Evolutionary conservation across 2,888 invertebrate species (phyloP), one percentile per base, ranked within the genome.

Genomic region (Folsomia candida): DNA sequence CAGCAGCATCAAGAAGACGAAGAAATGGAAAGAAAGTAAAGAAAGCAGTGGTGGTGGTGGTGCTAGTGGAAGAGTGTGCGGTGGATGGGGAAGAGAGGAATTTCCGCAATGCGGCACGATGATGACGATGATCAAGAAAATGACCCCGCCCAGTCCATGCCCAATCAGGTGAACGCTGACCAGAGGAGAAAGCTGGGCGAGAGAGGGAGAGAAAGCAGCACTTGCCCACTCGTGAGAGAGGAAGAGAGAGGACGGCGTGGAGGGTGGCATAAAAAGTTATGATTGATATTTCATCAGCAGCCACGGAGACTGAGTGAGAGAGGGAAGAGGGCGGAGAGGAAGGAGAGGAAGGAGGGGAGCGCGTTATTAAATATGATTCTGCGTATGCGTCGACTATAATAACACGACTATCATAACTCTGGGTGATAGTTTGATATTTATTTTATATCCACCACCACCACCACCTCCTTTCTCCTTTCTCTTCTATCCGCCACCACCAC

Each of bases 241-340:
- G 14, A 14, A 37, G 37, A 4, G 37, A 37, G 37, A 9, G 37
- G 37, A 37, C 6, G 37, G 14, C 14, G 37, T 4, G 14, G 37
- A 37, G 37, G 14, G 37, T 4, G 37, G 37, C 4, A 14, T 37
- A 37, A 37, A 54, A 54, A 54, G 54, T 54, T 54, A 54, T 54
- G 54, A 54, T 54, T 54, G 54, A 54, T 54, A 54, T 54, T 54
- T n/a, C n/a, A n/a, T n/a, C n/a, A n/a, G n/a, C n/a, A n/a, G n/a
- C n/a, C n/a, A n/a, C n/a, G n/a, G n/a, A n/a, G n/a, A n/a, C n/a
- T n/a, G n/a, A n/a, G n/a, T 54, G 18, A 37, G 37, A 14, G 37
- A 37, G 37, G 37, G 37, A n/a, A n/a, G n/a, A 54, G 22, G 54
- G 54, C 54, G 54, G 54, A 54, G 54, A 9, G 47, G 18, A 18